These are phyloP conservation scores for Zalophus californianus DNA, from an alignment of 2,797 vertebrate genomes.

Conservation along the genomic window DNA sequence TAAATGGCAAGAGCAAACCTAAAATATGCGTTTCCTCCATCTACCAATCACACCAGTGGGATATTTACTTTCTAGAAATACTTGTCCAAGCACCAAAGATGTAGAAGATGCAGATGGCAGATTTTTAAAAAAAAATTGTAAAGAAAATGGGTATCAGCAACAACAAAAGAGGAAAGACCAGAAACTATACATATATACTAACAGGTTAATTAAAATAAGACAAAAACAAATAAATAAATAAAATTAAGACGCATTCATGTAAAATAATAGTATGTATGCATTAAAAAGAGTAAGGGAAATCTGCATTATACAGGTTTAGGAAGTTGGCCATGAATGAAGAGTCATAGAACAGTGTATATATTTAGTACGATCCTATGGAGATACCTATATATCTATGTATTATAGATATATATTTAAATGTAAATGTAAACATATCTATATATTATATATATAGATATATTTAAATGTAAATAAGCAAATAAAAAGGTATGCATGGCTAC, in stretches of 20 bases:
- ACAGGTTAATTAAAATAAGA: constrained; percentile 10
- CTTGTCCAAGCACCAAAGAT: not conserved
- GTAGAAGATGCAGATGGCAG: not conserved
- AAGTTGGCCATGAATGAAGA: not conserved
- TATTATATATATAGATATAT: not conserved
- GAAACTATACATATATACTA: not conserved
- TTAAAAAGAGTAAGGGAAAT: not conserved
- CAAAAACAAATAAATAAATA: not conserved
- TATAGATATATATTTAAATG: not conserved
- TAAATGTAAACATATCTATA: not conserved
- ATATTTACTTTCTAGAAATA: constrained; percentile 34
- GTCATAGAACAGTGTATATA: not conserved
- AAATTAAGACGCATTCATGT: not conserved
- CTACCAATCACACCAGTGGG: not conserved
- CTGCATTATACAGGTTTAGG: not conserved
- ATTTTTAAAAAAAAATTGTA: not conserved
- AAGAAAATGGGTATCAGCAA: not conserved
- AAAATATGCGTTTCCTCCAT: not conserved
- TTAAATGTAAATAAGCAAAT: not conserved
- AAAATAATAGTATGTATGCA: not conserved
- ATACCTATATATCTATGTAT: too few relatives aligned
- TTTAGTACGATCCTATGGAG: not conserved
- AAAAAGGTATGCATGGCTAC: not conserved
- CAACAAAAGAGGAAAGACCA: not conserved
- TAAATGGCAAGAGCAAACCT: not conserved